Conservation (phyloP, 2,888 invertebrate species). For the Napeogenes sylphis region DNA sequence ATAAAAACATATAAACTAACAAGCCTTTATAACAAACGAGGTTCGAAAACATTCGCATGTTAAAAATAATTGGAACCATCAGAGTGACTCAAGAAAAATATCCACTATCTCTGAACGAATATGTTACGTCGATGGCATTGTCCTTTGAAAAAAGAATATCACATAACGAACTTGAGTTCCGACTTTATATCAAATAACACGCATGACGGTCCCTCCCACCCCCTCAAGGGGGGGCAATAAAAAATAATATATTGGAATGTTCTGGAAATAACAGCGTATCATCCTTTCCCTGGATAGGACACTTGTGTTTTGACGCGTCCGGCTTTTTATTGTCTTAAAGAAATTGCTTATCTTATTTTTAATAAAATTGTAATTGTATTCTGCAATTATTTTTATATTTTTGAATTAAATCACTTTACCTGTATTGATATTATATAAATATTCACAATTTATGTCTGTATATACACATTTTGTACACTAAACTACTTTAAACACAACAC, state of each 20-base stretch:
- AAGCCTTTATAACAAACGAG: conserved; percentile 55
- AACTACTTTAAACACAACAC: conserved; percentile 1
- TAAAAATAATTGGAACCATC: conserved; percentile 69
- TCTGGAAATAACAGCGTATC: conserved; percentile 78
- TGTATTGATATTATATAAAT: no score
- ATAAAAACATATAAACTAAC: conserved; percentile 27
- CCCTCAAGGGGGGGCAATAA: conserved; percentile 67
- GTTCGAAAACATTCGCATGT: conserved; percentile 61
- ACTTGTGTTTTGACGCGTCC: conserved; percentile 70
- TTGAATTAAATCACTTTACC: no score
- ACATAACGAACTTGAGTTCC: conserved; percentile 77
- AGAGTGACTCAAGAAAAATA: conserved; percentile 66
- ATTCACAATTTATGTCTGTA: neutral
- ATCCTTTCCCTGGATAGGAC: conserved; percentile 70
- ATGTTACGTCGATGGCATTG: conserved; percentile 70
- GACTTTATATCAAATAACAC: conserved; percentile 79
- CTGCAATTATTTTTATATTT: no score
- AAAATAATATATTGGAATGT: conserved; percentile 80
- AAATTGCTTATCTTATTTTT: conserved; percentile 47
- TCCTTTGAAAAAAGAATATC: conserved; percentile 75
- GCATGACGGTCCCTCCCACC: conserved; percentile 68
- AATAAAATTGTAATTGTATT: no score
- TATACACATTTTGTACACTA: neutral
- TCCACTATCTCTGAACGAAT: conserved; percentile 66
- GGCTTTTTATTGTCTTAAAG: conserved; percentile 67